Conservation (phyloP, 2,797 vertebrate species). For the Dendrocincla fuliginosa region DNA sequence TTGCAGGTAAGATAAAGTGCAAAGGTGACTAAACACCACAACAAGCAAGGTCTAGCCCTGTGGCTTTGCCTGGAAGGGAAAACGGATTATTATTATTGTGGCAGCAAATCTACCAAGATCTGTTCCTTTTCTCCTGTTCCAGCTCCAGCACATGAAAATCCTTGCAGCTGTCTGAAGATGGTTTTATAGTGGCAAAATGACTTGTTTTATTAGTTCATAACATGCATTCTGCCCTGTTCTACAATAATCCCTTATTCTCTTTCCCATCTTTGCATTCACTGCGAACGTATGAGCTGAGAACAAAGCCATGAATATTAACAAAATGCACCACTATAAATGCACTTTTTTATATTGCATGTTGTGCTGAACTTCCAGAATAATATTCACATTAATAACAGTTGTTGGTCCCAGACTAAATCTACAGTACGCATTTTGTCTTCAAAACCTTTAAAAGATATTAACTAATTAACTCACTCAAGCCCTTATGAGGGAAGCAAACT, state of each 20-base stretch:
- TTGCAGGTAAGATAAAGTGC: conserved; percentile 64
- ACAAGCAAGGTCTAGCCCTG: conserved; percentile 56
- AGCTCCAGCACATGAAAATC: conserved; percentile 26
- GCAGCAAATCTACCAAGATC: conserved; percentile 36
- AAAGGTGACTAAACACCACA: conserved; percentile 70
- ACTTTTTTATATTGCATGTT: background rate
- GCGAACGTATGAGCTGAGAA: background rate
- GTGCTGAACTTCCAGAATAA: background rate
- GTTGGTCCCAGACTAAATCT: background rate
- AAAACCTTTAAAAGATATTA: background rate
- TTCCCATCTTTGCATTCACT: background rate
- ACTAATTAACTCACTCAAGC: background rate
- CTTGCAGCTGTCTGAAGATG: conserved; percentile 26
- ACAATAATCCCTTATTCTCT: conserved; percentile 5
- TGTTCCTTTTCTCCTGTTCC: conserved; percentile 55
- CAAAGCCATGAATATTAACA: background rate
- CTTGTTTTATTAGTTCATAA: background rate
- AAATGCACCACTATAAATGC: background rate
- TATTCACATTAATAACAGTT: background rate
- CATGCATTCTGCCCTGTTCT: background rate
- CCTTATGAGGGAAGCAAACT: background rate
- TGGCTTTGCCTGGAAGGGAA: conserved; percentile 61
- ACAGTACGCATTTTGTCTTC: background rate
- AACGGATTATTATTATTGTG: conserved; percentile 32
- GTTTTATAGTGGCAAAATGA: conserved; percentile 22